Conservation (phyloP, 2,797 vertebrate genomes). For the Buphagus erythrorhynchus region DNA sequence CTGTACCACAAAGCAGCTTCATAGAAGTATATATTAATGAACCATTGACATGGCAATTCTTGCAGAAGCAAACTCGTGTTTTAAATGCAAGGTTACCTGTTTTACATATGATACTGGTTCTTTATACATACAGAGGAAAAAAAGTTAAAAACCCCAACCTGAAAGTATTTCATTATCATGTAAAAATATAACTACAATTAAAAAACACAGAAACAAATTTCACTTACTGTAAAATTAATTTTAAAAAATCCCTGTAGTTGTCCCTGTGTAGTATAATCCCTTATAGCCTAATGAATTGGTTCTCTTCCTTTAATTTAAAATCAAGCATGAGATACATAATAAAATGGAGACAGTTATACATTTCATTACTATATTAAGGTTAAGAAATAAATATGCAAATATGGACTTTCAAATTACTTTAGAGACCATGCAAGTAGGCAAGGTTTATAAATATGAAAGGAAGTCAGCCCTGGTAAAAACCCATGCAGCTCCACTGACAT, state of each 20-base stretch:
- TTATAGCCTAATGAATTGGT: constrained; percentile 13
- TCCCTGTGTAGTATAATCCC: background rate
- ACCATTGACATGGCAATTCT: background rate
- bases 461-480: background rate
- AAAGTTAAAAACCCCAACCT: accelerated
- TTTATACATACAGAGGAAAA: background rate
- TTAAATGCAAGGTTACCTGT: background rate
- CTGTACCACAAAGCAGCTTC: background rate
- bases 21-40: background rate
- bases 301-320: constrained; percentile 37
- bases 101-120: background rate
- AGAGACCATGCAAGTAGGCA: background rate
- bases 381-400: constrained; percentile 57
- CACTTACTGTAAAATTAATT: background rate
- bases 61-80: background rate
- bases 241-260: background rate
- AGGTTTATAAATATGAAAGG: constrained; percentile 51
- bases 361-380: background rate
- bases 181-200: background rate
- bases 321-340: background rate
- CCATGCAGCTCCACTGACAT: background rate
- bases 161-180: background rate
- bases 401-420: constrained; percentile 31
- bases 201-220: background rate
- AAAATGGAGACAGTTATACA: constrained; percentile 5